A percentile compares a stretch with the other conserved stretches of the same genome.
phyloP scores from a whole-genome alignment of 2,797 vertebrate species.

The Spinibarbus caldwelli region DNA sequence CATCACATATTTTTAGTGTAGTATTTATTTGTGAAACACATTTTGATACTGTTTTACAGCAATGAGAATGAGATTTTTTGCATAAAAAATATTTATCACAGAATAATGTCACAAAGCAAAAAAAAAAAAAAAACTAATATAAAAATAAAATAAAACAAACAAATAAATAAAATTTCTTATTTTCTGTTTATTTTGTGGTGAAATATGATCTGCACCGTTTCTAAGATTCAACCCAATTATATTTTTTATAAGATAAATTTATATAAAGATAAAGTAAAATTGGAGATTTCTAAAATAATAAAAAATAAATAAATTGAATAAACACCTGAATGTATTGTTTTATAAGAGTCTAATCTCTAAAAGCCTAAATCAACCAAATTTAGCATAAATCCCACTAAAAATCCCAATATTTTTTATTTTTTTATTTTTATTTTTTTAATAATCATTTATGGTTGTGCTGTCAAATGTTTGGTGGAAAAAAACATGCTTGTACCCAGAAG shows the following conservation, averaged over 20 bases:
- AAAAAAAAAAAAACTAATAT: too few relatives aligned
- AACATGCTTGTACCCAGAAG: not conserved
- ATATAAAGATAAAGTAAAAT: not conserved
- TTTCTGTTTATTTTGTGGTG: not conserved
- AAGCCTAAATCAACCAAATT: not conserved
- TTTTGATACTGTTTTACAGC: not conserved
- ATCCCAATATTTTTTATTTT: too few relatives aligned
- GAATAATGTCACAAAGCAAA: too few relatives aligned
- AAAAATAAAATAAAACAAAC: too few relatives aligned
- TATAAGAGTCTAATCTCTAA: not conserved
- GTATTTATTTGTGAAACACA: not conserved
- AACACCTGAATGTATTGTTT: not conserved
- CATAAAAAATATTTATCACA: not conserved
- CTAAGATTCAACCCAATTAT: not conserved
- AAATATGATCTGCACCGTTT: not conserved
- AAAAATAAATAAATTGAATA: too few relatives aligned
- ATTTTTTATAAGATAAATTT: not conserved
- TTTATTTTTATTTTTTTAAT: too few relatives aligned
- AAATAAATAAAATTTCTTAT: too few relatives aligned
- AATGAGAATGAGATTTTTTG: not conserved
- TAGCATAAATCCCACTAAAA: not conserved
- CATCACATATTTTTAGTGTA: too few relatives aligned
- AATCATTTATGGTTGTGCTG: not conserved
- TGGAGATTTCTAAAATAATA: too few relatives aligned
- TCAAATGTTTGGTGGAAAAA: not conserved